These are phyloP conservation scores for Quadroppia sp. DNA, from an alignment of 2,888 invertebrate genomes.

Conservation along the genomic window DNA sequence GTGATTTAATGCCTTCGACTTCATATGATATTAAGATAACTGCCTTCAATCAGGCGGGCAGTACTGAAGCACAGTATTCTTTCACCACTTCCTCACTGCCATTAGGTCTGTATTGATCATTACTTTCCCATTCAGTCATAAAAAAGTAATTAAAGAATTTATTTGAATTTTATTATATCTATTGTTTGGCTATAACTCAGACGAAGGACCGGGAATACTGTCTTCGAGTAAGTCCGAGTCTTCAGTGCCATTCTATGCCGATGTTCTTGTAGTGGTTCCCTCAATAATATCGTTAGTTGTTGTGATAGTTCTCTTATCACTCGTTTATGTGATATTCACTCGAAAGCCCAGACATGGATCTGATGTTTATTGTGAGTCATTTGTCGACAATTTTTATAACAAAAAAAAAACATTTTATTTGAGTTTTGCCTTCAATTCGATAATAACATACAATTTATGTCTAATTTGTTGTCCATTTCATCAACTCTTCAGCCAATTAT, in stretches of 20 bases:
- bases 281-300: constrained; percentile 41
- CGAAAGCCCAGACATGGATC: constrained; percentile 40
- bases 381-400: not conserved
- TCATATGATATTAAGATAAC: constrained; percentile 60
- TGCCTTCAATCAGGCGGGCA: constrained; percentile 80
- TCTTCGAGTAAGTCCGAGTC: constrained; percentile 25
- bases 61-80: constrained; percentile 89
- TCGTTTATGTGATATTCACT: constrained; percentile 42
- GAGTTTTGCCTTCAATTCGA: not conserved
- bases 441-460: not conserved
- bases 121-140: not conserved
- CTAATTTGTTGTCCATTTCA: constrained; percentile 1
- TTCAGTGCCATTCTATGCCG: constrained; percentile 41
- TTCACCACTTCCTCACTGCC: constrained; percentile 67
- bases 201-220: constrained; percentile 33
- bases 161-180: constrained; percentile 13
- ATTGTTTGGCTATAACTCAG: constrained; percentile 34
- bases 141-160: not conserved
- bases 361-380: constrained; percentile 38
- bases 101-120: constrained; percentile 18
- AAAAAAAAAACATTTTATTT: not conserved
- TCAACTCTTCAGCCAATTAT: constrained; percentile 39
- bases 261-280: constrained; percentile 40
- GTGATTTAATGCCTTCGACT: constrained; percentile 40
- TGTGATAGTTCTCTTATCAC: constrained; percentile 39